Evolutionary conservation across 2,888 invertebrate genomes (phyloP), one percentile per base, ranked within the genome.

Genomic region (Scaptomyza parva): DNA sequence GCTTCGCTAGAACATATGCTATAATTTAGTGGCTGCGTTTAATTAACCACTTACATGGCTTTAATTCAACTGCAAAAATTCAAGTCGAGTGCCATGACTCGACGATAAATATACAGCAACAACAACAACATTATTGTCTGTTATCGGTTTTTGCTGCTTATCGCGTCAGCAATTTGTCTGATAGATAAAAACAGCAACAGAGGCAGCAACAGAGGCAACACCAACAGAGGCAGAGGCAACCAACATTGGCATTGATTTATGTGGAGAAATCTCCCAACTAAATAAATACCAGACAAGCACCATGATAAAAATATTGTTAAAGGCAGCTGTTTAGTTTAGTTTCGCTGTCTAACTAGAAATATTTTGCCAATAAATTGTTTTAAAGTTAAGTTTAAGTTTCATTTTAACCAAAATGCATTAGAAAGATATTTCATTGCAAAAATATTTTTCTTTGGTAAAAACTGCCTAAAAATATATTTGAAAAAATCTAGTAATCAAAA

Each of bases 11-110:
- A 82, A 82, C 86, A 84, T 84, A 84, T 84, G 86, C 86, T 84
- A 79, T 78, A 72, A 84, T 81, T 82, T 76, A 55, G 65, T 76
- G 72, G 64, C 72, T 60, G 75, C 70, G 82, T 80, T 87, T 87
- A 85, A 85, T 85, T 85, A 85, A 83, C 77, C 86, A 76, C 77
- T 85, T 87, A 86, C 85, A 87, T 85, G 86, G 67, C 78, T 83
- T 87, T 86, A 78, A 85, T 85, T 87, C 78, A 85, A 79, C 78
- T 76, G 62, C 62, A 71, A 75, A 75, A 35, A 71, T 64, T 66
- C 78, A 66, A 57, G 28, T 28, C 63, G 64, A 64, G 65, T 69
- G 67, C 62, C 62, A 48, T 59, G 60, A 68, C 67, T 55, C 51
- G 69, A 40, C 67, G 62, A 83, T 77, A 79, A 83, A 52, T 63